These are phyloP conservation scores for Geothlypis trichas DNA, from an alignment of 2,113 vertebrate species.

Conservation along the genomic window DNA sequence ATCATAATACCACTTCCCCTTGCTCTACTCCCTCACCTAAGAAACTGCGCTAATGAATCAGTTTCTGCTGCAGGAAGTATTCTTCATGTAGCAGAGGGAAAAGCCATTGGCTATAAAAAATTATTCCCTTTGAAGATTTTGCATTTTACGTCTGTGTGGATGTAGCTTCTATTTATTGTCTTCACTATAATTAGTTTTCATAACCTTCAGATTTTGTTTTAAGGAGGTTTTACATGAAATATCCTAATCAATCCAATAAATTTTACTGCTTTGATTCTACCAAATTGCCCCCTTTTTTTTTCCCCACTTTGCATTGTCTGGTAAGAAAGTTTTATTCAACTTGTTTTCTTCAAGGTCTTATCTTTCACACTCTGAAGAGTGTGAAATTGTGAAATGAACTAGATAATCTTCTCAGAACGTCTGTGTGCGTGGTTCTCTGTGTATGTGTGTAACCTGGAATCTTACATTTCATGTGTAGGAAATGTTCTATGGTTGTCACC, in stretches of 20 bases:
- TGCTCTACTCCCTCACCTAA: background rate
- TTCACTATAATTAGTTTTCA: background rate
- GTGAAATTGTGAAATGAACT: background rate
- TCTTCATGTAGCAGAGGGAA: background rate
- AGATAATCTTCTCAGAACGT: background rate
- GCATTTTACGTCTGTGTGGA: background rate
- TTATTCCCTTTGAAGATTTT: background rate
- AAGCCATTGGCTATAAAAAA: background rate
- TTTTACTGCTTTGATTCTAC: background rate
- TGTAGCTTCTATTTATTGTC: background rate
- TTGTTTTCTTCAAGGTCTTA: background rate
- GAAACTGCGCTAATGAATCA: background rate
- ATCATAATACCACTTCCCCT: background rate
- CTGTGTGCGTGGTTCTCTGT: background rate
- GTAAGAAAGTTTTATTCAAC: background rate
- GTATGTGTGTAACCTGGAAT: background rate
- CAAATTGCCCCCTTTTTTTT: background rate
- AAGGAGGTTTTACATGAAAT: background rate
- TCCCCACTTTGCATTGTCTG: background rate
- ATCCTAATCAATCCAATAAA: background rate
- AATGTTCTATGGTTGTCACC: accelerated
- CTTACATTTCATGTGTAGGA: background rate
- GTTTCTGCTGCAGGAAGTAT: background rate
- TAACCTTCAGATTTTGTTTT: background rate
- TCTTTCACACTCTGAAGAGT: background rate